Evolutionary conservation across 1,140 invertebrate genomes (phyloP).

Genomic region (Aphidius gifuensis): DNA sequence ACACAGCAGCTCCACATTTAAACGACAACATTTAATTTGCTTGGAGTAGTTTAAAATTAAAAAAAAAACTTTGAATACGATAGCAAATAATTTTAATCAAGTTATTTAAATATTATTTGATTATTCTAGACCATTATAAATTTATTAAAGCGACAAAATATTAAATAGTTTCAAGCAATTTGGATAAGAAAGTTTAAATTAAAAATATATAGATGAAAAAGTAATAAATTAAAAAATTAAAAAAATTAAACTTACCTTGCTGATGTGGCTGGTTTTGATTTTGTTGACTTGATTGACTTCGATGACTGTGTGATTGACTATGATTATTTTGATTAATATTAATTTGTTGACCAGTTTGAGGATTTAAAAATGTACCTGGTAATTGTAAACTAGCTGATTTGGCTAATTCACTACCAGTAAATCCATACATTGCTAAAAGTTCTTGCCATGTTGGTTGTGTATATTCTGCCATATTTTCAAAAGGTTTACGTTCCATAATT

Average conservation of each 20-base stretch:
- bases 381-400: slow-evolving; percentile 53
- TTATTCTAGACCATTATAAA: too few relatives aligned
- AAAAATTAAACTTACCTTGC: slow-evolving; percentile 20
- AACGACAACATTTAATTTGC: too few relatives aligned
- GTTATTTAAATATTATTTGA: too few relatives aligned
- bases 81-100: too few relatives aligned
- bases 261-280: slow-evolving; percentile 6
- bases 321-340: slow-evolving; percentile 20
- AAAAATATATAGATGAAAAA: neutral
- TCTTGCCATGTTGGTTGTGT: slow-evolving; percentile 66
- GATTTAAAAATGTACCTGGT: slow-evolving; percentile 50
- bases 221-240: neutral
- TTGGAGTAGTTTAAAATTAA: too few relatives aligned
- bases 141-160: slow-evolving; percentile 26
- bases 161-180: slow-evolving; percentile 1
- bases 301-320: slow-evolving; percentile 1
- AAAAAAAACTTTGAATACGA: too few relatives aligned
- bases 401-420: slow-evolving; percentile 52
- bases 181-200: too few relatives aligned
- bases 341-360: slow-evolving; percentile 34
- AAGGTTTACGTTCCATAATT: slow-evolving; percentile 44
- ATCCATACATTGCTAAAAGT: slow-evolving; percentile 61
- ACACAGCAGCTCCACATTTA: too few relatives aligned
- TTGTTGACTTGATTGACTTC: neutral
- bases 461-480: slow-evolving; percentile 59